A percentile compares a stretch with the other conserved stretches of the same genome.
phyloP scores from a whole-genome alignment of 2,888 invertebrate genomes.

The Andrena trimmerana region DNA sequence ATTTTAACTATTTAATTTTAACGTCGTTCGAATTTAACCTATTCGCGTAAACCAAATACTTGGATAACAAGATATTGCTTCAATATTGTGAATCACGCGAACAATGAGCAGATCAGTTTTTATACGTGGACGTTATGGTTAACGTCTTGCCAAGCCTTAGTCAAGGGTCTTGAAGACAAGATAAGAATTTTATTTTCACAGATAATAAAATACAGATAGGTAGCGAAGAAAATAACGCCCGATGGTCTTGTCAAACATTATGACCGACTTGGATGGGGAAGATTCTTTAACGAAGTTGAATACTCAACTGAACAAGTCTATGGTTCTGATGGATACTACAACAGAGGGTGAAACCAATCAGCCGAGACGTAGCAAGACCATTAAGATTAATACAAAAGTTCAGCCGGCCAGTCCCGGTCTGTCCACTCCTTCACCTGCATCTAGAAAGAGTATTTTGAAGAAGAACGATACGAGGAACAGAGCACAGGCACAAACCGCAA shows the following conservation, averaged over 20 bases:
- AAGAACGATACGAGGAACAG: constrained; percentile 22
- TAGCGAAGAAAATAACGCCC: neutral
- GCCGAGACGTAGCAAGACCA: constrained; percentile 52
- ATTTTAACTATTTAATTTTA: neutral
- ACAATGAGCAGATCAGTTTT: neutral
- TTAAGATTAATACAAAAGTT: constrained; percentile 64
- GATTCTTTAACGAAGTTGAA: constrained; percentile 74
- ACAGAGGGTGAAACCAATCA: constrained; percentile 24
- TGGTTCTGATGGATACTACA: constrained; percentile 71
- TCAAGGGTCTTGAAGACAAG: neutral
- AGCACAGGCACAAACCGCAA: neutral
- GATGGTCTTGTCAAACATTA: constrained; percentile 17
- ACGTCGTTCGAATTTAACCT: neutral
- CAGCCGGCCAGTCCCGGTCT: constrained; percentile 11
- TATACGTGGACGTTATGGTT: neutral
- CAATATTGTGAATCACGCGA: neutral
- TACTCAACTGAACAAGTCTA: constrained; percentile 75
- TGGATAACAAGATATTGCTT: neutral
- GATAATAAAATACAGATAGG: neutral
- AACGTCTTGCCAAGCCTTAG: neutral
- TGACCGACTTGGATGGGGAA: constrained; percentile 52
- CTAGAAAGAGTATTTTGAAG: constrained; percentile 68
- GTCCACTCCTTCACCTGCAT: neutral
- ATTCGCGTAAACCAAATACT: neutral
- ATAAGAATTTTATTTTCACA: constrained; percentile 8